Evolutionary conservation across 2,113 vertebrate genomes (phyloP), one percentile per base, ranked within the genome.

Genomic region (Nestor notabilis): DNA sequence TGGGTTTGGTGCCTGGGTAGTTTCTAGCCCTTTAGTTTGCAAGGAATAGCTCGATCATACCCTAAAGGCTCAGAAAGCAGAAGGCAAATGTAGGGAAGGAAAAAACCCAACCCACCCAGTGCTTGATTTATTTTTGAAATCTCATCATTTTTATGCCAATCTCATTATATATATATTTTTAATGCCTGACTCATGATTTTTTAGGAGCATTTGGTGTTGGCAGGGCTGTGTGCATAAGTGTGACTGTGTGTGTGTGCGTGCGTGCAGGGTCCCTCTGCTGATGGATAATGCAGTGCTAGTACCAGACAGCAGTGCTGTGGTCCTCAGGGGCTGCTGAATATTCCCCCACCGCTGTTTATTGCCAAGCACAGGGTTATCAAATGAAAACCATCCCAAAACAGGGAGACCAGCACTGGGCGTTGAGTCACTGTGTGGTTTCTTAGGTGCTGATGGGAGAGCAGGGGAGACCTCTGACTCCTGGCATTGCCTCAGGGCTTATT

Each of bases 51-150:
- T 89, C 9, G 0, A 25, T 61, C 69, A 37, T 5, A 4, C 66
- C 56, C 58, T 83, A n/a, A 85, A 77, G 63, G 72, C 76, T 77
- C 47, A 64, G 87, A 87, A 83, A 78, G 49, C 85, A 90, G 74
- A 78, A 90, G 60, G 70, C 81, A 71, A 83, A 91, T 55, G 46
- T 46, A 84, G 11, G 31, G 19, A 12, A 20, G 18, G 17, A 23
- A 27, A 58, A 46, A 43, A 35, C 10, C 2, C 4, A 19, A 16
- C 13, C 20, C 35, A 84, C 9, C 1, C 47, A 87, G 70, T 50
- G 60, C 95, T 4, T 60, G 91, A 87, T 94, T 95, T 91, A 71
- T 94, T 95, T 96, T 97, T 71, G 82, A 96, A 90, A 66, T 27
- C n/a, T 69, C 94, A 83, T 78, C 61, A 33, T 80, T 96, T 94